These are phyloP conservation scores for Caenorhabditis japonica DNA, from an alignment of 2,888 invertebrate genomes.

Conservation along the genomic window DNA sequence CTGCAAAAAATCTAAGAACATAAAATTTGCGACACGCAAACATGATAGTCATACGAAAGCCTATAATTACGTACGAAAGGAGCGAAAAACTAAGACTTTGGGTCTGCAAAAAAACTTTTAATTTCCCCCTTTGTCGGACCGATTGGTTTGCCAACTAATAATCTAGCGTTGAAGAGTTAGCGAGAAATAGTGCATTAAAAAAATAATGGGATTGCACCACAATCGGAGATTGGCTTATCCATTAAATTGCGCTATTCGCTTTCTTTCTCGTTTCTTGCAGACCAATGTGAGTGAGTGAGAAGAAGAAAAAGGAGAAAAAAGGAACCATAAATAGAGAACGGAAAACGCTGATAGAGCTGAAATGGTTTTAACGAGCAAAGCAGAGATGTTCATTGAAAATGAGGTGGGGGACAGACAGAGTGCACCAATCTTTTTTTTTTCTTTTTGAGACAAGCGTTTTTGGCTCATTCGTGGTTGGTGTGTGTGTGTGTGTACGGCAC, in stretches of 20 bases:
- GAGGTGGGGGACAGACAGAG: conserved; percentile 18
- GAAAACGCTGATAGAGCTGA: conserved; percentile 4
- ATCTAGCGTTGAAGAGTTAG: conserved; percentile 1
- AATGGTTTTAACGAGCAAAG: not conserved
- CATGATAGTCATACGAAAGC: conserved; percentile 13
- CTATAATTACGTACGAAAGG: conserved; percentile 29
- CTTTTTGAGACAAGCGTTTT: conserved; percentile 54
- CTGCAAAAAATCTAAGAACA: conserved; percentile 22
- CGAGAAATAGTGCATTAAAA: conserved; percentile 24
- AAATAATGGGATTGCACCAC: conserved; percentile 19
- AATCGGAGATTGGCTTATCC: conserved; percentile 5
- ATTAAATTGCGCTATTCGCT: not conserved
- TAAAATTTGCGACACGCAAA: conserved; percentile 42
- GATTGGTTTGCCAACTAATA: conserved; percentile 15
- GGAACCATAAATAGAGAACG: not conserved
- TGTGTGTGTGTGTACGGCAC: conserved; percentile 46
- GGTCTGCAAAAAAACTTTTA: conserved; percentile 2
- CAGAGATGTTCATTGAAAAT: not conserved
- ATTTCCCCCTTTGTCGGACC: not conserved
- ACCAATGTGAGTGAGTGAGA: not conserved
- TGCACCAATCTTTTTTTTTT: conserved; percentile 44
- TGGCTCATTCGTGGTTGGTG: conserved; percentile 53
- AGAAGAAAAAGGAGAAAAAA: not conserved
- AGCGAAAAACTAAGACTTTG: conserved; percentile 16
- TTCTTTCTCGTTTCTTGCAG: not conserved